Evolutionary conservation across 2,113 vertebrate genomes (phyloP).

Genomic region (Dascyllus trimaculatus): DNA sequence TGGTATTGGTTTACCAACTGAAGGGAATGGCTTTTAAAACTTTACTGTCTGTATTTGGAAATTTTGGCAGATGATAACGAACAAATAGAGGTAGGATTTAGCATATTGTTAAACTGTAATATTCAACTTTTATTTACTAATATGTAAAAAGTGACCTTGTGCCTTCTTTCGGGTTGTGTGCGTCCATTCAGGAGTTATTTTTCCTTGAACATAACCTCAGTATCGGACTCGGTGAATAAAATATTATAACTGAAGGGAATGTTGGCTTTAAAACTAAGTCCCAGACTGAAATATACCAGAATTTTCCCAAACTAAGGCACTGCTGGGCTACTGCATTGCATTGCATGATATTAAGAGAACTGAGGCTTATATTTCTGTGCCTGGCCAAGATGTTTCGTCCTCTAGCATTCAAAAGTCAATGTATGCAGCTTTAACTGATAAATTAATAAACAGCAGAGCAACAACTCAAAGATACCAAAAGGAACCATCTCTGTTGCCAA

Average conservation of each 20-base stretch:
- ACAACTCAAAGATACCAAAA: slow-evolving; percentile 4
- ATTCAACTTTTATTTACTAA: not conserved
- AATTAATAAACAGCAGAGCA: slow-evolving; percentile 1
- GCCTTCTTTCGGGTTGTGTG: not conserved
- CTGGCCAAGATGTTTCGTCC: not conserved
- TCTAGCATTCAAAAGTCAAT: slow-evolving; percentile 11
- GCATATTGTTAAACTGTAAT: not conserved
- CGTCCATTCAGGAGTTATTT: too few relatives aligned
- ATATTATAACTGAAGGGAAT: not conserved
- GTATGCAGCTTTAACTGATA: not conserved
- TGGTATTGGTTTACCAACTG: not conserved
- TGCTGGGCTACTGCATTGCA: not conserved
- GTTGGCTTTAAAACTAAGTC: not conserved
- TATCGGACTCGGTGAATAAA: not conserved
- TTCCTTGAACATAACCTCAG: not conserved
- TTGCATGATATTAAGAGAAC: not conserved
- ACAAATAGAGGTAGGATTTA: not conserved
- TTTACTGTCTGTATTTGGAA: not conserved
- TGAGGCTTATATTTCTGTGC: not conserved
- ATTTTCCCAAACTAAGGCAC: not conserved
- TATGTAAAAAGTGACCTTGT: not conserved
- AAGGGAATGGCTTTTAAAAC: not conserved
- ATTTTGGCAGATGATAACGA: not conserved
- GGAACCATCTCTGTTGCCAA: not conserved
- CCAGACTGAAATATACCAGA: not conserved